Evolutionary conservation across 2,888 invertebrate species (phyloP).

Genomic region (Himalopsyche japonica): DNA sequence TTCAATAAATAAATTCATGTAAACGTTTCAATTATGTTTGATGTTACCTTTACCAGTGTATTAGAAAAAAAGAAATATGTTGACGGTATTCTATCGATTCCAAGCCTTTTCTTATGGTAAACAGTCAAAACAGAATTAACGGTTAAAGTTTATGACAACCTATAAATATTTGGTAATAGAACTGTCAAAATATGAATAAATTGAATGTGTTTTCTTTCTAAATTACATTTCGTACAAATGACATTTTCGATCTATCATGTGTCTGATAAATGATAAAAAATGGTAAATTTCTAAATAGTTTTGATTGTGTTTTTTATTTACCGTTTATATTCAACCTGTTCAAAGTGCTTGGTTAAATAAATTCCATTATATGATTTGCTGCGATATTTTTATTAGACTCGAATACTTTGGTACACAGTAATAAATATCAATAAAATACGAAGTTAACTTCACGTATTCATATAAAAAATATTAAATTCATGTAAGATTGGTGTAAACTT

Average conservation of each 20-base stretch:
- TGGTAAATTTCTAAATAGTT: background rate
- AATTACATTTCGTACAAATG: background rate
- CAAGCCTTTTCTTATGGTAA: background rate
- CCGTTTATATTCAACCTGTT: background rate
- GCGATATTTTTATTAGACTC: background rate
- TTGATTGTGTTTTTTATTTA: background rate
- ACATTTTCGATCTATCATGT: background rate
- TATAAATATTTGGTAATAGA: conserved; percentile 1
- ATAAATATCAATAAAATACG: background rate
- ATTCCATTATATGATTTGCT: background rate
- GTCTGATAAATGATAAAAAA: background rate
- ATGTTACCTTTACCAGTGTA: background rate
- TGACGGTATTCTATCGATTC: background rate
- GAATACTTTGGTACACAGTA: background rate
- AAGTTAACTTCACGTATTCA: too few species aligned
- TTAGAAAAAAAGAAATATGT: background rate
- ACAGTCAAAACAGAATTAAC: background rate
- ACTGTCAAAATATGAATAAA: conserved; percentile 1
- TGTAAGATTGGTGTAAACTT: too few species aligned
- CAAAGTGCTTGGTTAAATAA: background rate
- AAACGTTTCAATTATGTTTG: background rate
- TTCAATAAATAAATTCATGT: background rate
- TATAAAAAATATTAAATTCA: too few species aligned
- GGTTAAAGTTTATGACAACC: background rate
- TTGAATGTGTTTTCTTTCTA: background rate